phyloP scores from a whole-genome alignment of 2,797 vertebrate genomes.

The Coregonus ussuriensis region DNA sequence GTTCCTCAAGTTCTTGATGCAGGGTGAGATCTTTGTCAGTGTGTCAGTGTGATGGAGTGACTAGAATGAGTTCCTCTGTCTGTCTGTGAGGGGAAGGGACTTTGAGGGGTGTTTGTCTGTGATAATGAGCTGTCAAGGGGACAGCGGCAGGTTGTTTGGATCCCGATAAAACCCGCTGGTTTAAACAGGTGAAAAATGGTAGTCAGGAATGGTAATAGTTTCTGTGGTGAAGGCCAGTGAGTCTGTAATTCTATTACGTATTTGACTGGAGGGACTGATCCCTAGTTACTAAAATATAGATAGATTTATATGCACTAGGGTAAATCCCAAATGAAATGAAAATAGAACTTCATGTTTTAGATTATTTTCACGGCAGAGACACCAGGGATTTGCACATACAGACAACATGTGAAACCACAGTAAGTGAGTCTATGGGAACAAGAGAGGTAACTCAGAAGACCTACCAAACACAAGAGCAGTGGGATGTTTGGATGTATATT shows the following conservation, averaged over 20 bases:
- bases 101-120: conserved; percentile 41
- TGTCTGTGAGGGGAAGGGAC: conserved; percentile 26
- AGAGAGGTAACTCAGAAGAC: too few species aligned
- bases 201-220: conserved; percentile 34
- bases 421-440: too few species aligned
- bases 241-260: not conserved
- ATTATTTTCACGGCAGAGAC: too few species aligned
- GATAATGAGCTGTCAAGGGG: conserved; percentile 54
- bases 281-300: not conserved
- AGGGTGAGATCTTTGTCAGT: not conserved
- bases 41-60: not conserved
- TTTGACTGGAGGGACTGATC: not conserved
- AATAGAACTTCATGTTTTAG: too few species aligned
- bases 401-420: too few species aligned
- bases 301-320: not conserved
- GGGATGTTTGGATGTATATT: too few species aligned
- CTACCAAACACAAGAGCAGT: too few species aligned
- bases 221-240: not conserved
- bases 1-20: not conserved
- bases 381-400: too few species aligned
- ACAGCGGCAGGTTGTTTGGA: conserved; percentile 37
- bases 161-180: conserved; percentile 30
- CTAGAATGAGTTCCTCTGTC: not conserved
- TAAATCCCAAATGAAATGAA: too few species aligned
- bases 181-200: conserved; percentile 40